Base-by-base conservation (phyloP, 2,113 vertebrate species). In the Variabilichromis moorii region DNA sequence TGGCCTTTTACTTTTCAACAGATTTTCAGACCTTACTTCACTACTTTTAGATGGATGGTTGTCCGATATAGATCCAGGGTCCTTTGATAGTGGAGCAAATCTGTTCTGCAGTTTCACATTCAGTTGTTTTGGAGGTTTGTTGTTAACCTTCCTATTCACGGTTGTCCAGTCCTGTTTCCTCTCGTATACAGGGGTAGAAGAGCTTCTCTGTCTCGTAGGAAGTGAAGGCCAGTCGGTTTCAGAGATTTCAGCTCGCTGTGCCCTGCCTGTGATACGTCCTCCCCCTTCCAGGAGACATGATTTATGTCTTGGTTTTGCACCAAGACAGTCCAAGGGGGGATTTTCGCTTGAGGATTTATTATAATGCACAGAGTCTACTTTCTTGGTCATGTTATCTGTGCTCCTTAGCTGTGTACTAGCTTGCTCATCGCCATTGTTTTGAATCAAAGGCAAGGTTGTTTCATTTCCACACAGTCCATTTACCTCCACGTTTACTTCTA, bases 301-400 rank as follows among this genome's bases (percentile, higher is more conserved):
- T 51, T 51, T 10, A 0, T 51, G 50, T 0, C 50, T 0, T 51
- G 50, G 50, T 51, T 2, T 51, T 51, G 50, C 5, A 51, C 19
- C 50, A 51, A 51, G 9, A 51, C 19, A 51, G 9, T n/a, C 50
- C 9, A 5, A 2, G 9, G 9, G 9, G 50, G 19, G 19, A 6
- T 53, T 53, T 0, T 53, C 0, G 0, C 50, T 53, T 53, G 50
- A 53, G 19, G 50, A 53, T 53, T 53, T 2, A 53, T 53, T 0
- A 53, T 53, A 2, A 0, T 53, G 50, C 50, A 53, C 5, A 9
- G 0, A 51, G 50, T 53, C 50, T 53, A 53, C 50, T n/a, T 53
- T 53, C 50, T 53, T 53, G 50, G 50, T 53, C 9, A 53, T 10
- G 19, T 53, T 53, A 53, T 53, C 19, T 21, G 9, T 53, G 51